These are phyloP conservation scores for Mesodorylaimus sp. DNA, from an alignment of 2,888 invertebrate genomes.

Conservation along the genomic window DNA sequence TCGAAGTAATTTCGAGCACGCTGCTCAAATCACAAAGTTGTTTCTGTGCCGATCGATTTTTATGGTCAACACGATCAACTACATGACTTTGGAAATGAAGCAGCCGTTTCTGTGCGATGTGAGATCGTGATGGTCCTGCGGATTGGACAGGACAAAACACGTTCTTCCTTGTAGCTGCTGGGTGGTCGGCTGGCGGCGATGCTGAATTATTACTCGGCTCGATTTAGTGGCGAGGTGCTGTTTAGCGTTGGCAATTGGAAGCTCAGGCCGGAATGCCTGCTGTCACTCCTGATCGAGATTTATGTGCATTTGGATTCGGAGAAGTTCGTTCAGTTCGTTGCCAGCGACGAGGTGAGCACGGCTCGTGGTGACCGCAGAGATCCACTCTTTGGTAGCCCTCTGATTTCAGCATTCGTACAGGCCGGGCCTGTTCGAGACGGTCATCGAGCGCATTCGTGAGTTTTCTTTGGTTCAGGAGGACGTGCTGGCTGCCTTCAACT, in stretches of 20 bases:
- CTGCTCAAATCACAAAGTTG: too few species aligned
- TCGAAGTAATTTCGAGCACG: too few species aligned
- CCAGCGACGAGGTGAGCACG: conserved; percentile 80
- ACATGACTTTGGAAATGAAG: too few species aligned
- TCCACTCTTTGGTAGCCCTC: too few species aligned
- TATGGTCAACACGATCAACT: too few species aligned
- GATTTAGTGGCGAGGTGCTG: conserved; percentile 67
- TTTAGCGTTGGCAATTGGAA: too few species aligned
- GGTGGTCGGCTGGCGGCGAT: too few species aligned
- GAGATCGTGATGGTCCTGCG: too few species aligned
- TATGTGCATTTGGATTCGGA: conserved; percentile 78
- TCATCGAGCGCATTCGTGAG: conserved; percentile 59
- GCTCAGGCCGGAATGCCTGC: conserved; percentile 81
- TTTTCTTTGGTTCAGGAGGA: conserved; percentile 61
- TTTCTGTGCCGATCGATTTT: too few species aligned
- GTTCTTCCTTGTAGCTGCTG: conserved; percentile 46
- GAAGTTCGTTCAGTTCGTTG: conserved; percentile 47
- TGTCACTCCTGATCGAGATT: conserved; percentile 81
- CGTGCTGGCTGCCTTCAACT: conserved; percentile 67
- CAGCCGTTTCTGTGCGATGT: too few species aligned
- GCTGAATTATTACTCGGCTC: conserved; percentile 92
- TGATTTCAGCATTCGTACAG: conserved; percentile 64
- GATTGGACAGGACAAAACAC: too few species aligned
- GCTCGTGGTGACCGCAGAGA: too few species aligned
- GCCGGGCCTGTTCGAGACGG: conserved; percentile 75